These are phyloP conservation scores for roundworm (Caenorhabditis elegans) DNA, from an alignment of 1,140 invertebrate species.

Conservation along the genomic window DNA sequence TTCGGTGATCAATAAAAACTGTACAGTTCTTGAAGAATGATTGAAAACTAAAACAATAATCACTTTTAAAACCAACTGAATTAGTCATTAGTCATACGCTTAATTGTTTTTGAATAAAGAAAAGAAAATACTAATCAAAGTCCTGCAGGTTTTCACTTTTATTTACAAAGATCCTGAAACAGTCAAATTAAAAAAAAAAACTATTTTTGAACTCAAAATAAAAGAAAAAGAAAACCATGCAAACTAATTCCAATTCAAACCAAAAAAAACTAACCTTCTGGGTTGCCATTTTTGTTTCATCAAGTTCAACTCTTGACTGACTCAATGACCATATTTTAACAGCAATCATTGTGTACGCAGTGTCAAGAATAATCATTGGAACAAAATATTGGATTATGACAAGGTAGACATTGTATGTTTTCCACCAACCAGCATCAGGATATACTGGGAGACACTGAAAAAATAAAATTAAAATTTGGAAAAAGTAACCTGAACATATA, in stretches of 20 bases:
- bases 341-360: constrained; percentile 68
- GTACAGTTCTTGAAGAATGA: no score
- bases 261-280: neutral
- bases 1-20: no score
- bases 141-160: no score
- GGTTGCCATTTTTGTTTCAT: neutral
- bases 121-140: no score
- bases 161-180: no score
- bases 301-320: neutral
- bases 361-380: constrained; percentile 68
- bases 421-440: constrained; percentile 63
- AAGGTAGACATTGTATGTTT: constrained; percentile 68
- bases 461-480: no score
- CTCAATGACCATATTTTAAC: constrained; percentile 57
- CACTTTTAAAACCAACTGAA: no score
- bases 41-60: no score
- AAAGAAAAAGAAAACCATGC: neutral
- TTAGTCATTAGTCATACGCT: no score
- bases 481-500: no score
- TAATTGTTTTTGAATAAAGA: no score
- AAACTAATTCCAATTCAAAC: neutral
- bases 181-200: no score
- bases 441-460: constrained; percentile 68
- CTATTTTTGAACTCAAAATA: neutral
- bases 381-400: constrained; percentile 70